phyloP scores from a whole-genome alignment of 2,113 vertebrate species.

The Megaceryle torquata region DNA sequence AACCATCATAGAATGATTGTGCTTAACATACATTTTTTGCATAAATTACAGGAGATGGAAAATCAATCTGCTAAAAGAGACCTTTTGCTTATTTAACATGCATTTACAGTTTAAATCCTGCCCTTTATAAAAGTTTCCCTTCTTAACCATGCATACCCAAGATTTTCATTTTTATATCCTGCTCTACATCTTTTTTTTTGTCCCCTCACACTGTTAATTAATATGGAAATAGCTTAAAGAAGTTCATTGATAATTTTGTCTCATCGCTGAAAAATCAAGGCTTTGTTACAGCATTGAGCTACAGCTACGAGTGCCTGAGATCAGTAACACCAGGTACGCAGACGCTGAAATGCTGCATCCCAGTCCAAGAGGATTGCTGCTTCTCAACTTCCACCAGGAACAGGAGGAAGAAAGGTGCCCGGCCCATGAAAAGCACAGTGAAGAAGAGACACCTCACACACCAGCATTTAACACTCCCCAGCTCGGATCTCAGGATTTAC shows the following conservation, averaged over 20 bases:
- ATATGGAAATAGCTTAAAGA: background rate
- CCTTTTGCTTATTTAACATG: background rate
- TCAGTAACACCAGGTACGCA: background rate
- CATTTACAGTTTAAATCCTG: background rate
- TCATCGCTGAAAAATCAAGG: background rate
- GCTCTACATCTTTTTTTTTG: background rate
- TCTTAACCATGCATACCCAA: background rate
- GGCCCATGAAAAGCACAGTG: background rate
- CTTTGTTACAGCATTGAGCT: background rate
- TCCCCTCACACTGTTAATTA: background rate
- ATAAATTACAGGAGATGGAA: background rate
- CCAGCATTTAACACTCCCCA: fast-evolving
- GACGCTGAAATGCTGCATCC: background rate
- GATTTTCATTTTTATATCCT: background rate
- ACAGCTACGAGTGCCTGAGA: background rate
- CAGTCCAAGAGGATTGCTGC: fast-evolving
- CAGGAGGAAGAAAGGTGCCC: background rate
- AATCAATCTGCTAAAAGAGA: background rate
- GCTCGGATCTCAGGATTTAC: background rate
- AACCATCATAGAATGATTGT: background rate
- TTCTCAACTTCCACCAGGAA: background rate
- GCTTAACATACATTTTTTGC: background rate
- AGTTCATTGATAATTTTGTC: background rate
- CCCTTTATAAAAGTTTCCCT: background rate
- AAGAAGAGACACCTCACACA: background rate